Evolutionary conservation across 2,113 vertebrate genomes (phyloP).

Genomic region (Chascanopsetta lugubris): DNA sequence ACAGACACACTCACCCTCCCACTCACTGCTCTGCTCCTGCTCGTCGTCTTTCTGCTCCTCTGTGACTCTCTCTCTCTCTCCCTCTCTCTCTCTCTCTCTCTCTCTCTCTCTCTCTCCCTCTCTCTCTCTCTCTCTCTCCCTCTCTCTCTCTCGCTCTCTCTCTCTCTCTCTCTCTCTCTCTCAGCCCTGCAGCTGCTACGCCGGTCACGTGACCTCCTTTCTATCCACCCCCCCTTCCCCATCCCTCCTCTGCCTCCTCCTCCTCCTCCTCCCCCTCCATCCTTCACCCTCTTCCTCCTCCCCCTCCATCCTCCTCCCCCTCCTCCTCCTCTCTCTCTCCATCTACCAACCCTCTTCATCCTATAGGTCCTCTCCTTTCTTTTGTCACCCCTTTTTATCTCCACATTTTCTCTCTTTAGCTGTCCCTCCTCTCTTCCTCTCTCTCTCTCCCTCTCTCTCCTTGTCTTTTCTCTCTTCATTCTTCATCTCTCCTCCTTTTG

Average conservation of each 20-base stretch:
- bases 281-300: slow-evolving; percentile 41
- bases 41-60: slow-evolving; percentile 72
- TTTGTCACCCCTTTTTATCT: slow-evolving; percentile 57
- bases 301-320: slow-evolving; percentile 41
- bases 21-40: slow-evolving; percentile 68
- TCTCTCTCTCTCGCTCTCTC: slow-evolving; percentile 71
- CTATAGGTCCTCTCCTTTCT: slow-evolving; percentile 31
- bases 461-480: slow-evolving; percentile 51
- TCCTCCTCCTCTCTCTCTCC: slow-evolving; percentile 26
- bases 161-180: slow-evolving; percentile 67
- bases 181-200: slow-evolving; percentile 77
- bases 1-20: slow-evolving; percentile 69
- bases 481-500: slow-evolving; percentile 52
- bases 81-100: slow-evolving; percentile 69
- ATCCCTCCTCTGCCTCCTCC: slow-evolving; percentile 20
- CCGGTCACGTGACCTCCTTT: slow-evolving; percentile 66
- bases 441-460: slow-evolving; percentile 54
- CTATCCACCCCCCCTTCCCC: slow-evolving; percentile 50
- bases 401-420: slow-evolving; percentile 54
- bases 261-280: slow-evolving; percentile 29
- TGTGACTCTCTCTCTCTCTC: slow-evolving; percentile 65
- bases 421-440: slow-evolving; percentile 26
- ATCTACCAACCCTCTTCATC: slow-evolving; percentile 38
- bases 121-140: slow-evolving; percentile 68
- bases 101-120: slow-evolving; percentile 73